Evolutionary conservation across 2,888 invertebrate genomes (phyloP).

Genomic region (Physocephala rufipes): DNA sequence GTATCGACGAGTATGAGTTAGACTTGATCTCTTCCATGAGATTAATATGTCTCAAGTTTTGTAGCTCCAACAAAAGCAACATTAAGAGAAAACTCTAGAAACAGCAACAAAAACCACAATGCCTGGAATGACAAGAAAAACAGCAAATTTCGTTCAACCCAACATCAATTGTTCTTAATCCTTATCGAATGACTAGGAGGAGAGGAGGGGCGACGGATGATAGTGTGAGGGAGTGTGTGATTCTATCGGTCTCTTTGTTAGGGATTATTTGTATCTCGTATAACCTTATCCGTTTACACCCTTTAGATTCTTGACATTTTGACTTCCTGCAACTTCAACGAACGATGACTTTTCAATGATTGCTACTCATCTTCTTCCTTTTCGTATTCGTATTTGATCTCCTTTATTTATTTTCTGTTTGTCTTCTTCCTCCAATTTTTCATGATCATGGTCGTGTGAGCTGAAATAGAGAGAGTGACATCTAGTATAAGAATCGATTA

Average conservation of each 20-base stretch:
- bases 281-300: constrained; percentile 2
- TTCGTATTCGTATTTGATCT: neutral
- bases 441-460: too few relatives aligned
- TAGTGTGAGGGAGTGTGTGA: neutral
- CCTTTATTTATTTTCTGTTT: neutral
- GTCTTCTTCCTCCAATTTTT: neutral
- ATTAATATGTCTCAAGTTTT: neutral
- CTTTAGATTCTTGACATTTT: neutral
- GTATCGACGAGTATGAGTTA: neutral
- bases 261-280: neutral
- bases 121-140: neutral
- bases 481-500: too few relatives aligned
- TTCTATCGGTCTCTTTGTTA: neutral
- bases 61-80: too few relatives aligned
- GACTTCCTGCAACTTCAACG: too few relatives aligned
- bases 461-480: too few relatives aligned
- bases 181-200: neutral
- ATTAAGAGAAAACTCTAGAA: too few relatives aligned
- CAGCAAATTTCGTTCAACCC: neutral
- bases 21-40: neutral
- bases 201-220: too few relatives aligned
- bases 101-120: neutral
- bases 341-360: too few relatives aligned
- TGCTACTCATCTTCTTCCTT: neutral
- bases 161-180: constrained; percentile 10